Evolutionary conservation across 2,888 invertebrate genomes (phyloP), one percentile per base, ranked within the genome.

Genomic region (Agrochola macilenta): DNA sequence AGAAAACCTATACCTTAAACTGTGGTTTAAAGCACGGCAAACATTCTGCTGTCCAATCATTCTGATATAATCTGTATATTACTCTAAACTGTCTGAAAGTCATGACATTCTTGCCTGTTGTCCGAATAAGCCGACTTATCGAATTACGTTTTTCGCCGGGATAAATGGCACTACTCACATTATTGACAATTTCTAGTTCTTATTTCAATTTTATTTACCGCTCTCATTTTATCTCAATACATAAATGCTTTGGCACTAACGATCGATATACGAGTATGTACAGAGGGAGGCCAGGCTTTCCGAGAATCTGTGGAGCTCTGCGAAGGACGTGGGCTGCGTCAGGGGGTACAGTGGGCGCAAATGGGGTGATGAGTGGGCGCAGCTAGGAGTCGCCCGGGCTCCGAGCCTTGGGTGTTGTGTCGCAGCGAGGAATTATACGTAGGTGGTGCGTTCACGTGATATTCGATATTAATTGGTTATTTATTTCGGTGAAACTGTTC

Each of bases 271-370:
- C n/a, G n/a, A n/a, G 78, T 65, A 64, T 60, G 43, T 64, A 78
- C 74, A 81, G 82, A 66, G 83, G 78, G 78, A 69, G 83, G 83
- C 68, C 72, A 76, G 76, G 76, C 54, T 78, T 70, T 72, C 69
- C 71, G 52, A 52, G 64, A 69, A 61, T 69, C 69, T 74, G 78
- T 46, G 83, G 39, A 68, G 69, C 49, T 54, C 49, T 74, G 60
- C 11, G 49, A 58, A 81, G 75, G 75, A 79, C 78, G 63, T 65
- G 71, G 74, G 75, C 20, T 72, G 86, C 64, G 74, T 61, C 65
- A 60, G 70, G 69, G 83, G 73, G 66, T 64, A 74, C 65, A 65
- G 39, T 61, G 83, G 78, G 82, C 60, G 70, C 43, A 12, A 54
- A 30, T 14, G 26, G 63, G 83, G 69, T 20, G 49, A 60, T 60